Evolutionary conservation across 2,797 vertebrate genomes (phyloP), one percentile per base, ranked within the genome.

Genomic region (Rhabdomys pumilio): DNA sequence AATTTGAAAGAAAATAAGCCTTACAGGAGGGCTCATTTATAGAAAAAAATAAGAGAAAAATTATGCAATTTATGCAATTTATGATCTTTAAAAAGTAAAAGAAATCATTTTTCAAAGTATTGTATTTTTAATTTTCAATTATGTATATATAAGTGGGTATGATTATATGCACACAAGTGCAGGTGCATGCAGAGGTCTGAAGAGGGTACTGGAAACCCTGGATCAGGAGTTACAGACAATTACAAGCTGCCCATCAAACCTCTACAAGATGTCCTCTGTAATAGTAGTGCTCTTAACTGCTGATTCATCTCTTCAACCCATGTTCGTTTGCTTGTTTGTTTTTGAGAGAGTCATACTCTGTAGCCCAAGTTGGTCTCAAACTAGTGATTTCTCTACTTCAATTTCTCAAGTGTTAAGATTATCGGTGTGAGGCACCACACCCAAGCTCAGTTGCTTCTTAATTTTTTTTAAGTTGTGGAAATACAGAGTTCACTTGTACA

Each of bases 401-500:
- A 6, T 31, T 59, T 75, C 69, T 73, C 26, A 19, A 75, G 69
- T 75, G 53, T 59, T 59, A 44, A 19, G 69, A 59, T 59, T 61
- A 34, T 14, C 61, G 11, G 12, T 59, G 15, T 73, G 73, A 72
- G 10, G 17, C 24, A 61, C n/a, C 53, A 89, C 0, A 6, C 13
- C 53, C n/a, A 41, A n/a, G 17, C n/a, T 6, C 67, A 29, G 20
- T 3, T 55, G n/a, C 47, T 88, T 57, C 29, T 85, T 85, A n/a
- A 11, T 38, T 83, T 65, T 84, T 47, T 61, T 81, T 79, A 59
- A 72, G 20, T 91, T 94, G 63, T 76, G 76, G 67, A 95, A 95
- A 90, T 69, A 57, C 0, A 91, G 7, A 57, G 73, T 82, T 50
- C 91, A 89, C 93, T 87, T 86, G 55, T 73, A 6, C 3, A 79